Base-by-base conservation (phyloP, 2,113 vertebrate genomes). In the Notothenia coriiceps region DNA sequence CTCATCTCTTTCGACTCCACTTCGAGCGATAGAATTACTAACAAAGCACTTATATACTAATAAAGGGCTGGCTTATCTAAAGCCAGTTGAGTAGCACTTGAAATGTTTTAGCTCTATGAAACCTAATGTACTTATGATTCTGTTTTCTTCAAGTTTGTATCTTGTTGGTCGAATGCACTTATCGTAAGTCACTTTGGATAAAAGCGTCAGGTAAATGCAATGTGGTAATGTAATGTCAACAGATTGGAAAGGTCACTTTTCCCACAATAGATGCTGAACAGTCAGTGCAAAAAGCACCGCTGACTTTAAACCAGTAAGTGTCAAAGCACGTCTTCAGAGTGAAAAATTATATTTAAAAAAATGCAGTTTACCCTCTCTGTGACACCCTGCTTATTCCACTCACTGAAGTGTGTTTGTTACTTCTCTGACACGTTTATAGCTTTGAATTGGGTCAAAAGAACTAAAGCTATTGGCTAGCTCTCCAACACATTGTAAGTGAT, bases 221-320 rank as follows among this genome's bases (percentile, higher is more conserved):
- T 22, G 22, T 22, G 22, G 22, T 22, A 22, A 22, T 22, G 22
- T 22, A 22, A 22, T 22, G 69, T 85, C 74, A 79, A 5, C 61
- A 29, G 55, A 54, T 15, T 43, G 25, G 67, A 84, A 87, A 85
- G 82, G 74, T 85, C 57, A 20, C 55, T 43, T 72, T 71, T 62
- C 51, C 67, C 20, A 49, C 8, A 83, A 88, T 67, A 73, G 51
- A 64, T 49, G 59, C 7, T 0, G 49, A 72, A 50, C 22, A 44
- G 47, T 59, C 3, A 20, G 52, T 65, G 6, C 33, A 63, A 81
- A 70, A 65, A 15, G 4, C 65, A 57, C 60, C 1, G 12, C 61
- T 46, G n/a, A 64, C 43, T 74, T 75, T 33, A 65, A 68, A 25
- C 1, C 57, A 25, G 50, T 57, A 47, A 59, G 29, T 50, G 63